These are phyloP conservation scores for Syngnathus acus DNA, from an alignment of 2,797 vertebrate genomes.

Conservation along the genomic window DNA sequence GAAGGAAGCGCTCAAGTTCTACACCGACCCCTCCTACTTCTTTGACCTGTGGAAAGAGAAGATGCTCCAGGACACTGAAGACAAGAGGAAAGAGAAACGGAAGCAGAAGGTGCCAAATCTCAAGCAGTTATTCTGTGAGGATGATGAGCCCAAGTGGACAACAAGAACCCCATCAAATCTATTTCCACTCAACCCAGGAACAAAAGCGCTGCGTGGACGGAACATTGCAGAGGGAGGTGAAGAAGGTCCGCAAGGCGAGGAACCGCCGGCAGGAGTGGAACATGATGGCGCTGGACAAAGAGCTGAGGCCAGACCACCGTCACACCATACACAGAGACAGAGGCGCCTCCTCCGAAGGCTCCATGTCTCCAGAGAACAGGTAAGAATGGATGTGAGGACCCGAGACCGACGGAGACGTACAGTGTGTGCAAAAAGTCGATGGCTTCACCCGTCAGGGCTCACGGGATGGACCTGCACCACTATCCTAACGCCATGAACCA, in stretches of 20 bases:
- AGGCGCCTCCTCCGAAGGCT: constrained; percentile 90
- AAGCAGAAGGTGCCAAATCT: constrained; percentile 84
- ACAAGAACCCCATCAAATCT: not conserved
- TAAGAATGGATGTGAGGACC: constrained; percentile 38
- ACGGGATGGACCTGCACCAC: constrained; percentile 79
- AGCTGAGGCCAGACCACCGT: constrained; percentile 94
- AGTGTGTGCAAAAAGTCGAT: too few relatives aligned
- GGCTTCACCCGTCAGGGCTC: constrained; percentile 69
- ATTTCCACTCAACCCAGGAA: constrained; percentile 67
- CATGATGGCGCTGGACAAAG: constrained; percentile 99
- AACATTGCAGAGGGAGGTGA: constrained; percentile 95
- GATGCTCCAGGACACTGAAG: constrained; percentile 98
- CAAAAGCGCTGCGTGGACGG: constrained; percentile 91
- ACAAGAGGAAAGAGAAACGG: constrained; percentile 97
- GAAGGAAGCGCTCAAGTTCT: constrained; percentile 94
- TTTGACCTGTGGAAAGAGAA: constrained; percentile 98
- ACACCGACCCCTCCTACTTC: constrained; percentile 97
- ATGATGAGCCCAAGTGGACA: too few relatives aligned
- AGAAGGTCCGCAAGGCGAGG: constrained; percentile 97
- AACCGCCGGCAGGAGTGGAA: constrained; percentile 99
- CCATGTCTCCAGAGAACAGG: constrained; percentile 95
- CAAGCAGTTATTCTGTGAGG: not conserved
- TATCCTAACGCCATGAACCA: constrained; percentile 91
- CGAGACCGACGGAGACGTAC: too few relatives aligned
- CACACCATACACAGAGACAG: constrained; percentile 88